Evolutionary conservation across 2,797 vertebrate genomes (phyloP).

Genomic region (Decapterus maruadsi): DNA sequence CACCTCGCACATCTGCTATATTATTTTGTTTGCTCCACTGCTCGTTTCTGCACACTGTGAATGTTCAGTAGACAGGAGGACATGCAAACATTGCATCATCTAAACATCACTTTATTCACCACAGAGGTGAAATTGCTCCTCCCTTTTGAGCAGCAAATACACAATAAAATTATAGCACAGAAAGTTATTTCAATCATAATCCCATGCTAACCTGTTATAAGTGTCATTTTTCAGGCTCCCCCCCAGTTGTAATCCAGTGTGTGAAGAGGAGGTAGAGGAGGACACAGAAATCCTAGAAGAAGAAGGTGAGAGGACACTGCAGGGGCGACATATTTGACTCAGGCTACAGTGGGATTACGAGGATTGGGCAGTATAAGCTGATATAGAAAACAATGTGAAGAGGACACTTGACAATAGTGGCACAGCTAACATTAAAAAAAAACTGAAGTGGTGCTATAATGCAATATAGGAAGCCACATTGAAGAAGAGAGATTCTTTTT

Average conservation of each 20-base stretch:
- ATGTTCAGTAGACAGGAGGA: constrained; percentile 13
- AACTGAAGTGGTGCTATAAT: constrained; percentile 59
- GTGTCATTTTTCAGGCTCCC: constrained; percentile 38
- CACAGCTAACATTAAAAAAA: constrained; percentile 45
- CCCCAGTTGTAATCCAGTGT: constrained; percentile 60
- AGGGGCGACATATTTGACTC: constrained; percentile 71
- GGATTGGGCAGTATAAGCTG: constrained; percentile 75
- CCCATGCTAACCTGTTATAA: constrained; percentile 22
- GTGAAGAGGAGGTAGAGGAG: constrained; percentile 40
- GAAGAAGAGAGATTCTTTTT: constrained; percentile 42
- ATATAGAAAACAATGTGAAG: constrained; percentile 80
- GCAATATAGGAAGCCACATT: constrained; percentile 53
- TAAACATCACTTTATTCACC: constrained; percentile 33
- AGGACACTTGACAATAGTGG: constrained; percentile 60
- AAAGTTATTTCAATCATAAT: constrained; percentile 25
- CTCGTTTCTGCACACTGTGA: constrained; percentile 11
- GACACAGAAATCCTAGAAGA: constrained; percentile 50
- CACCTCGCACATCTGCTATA: neutral
- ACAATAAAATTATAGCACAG: constrained; percentile 7
- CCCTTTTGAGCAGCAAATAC: neutral
- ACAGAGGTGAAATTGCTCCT: neutral
- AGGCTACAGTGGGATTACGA: constrained; percentile 76
- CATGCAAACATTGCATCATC: constrained; percentile 57
- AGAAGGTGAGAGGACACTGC: constrained; percentile 71
- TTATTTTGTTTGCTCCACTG: constrained; percentile 19